Percentiles rank a stretch among this genome's conserved stretches.
Conservation (phyloP, 1,140 invertebrate species). For the Drosophila melanica region DNA sequence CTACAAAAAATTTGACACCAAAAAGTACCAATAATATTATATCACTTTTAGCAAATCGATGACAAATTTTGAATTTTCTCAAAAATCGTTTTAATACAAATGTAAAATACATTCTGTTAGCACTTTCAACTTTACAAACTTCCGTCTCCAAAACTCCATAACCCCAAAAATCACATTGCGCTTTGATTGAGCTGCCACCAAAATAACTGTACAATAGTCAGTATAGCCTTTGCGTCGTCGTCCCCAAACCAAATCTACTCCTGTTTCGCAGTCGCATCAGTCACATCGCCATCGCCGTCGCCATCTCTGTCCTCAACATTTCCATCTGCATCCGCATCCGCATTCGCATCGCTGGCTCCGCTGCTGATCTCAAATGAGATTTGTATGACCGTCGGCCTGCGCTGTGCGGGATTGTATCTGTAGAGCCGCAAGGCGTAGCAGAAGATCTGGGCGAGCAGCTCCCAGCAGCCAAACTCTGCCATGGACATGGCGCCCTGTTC, state of each 20-base stretch:
- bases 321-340: neutral
- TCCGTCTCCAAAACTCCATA: neutral
- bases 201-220: slow-evolving; percentile 46
- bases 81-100: slow-evolving; percentile 68
- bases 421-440: slow-evolving; percentile 75
- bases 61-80: slow-evolving; percentile 75
- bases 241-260: slow-evolving; percentile 45
- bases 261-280: slow-evolving; percentile 52
- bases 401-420: slow-evolving; percentile 67
- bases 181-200: slow-evolving; percentile 81
- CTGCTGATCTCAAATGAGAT: slow-evolving; percentile 77
- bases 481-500: slow-evolving; percentile 68
- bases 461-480: slow-evolving; percentile 75
- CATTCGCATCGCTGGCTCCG: slow-evolving; percentile 15
- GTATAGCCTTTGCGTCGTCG: slow-evolving; percentile 20
- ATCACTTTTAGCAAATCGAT: slow-evolving; percentile 78
- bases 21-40: slow-evolving; percentile 74
- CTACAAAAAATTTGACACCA: slow-evolving; percentile 62
- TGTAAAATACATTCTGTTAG: slow-evolving; percentile 46
- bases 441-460: slow-evolving; percentile 76
- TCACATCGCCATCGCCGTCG: slow-evolving; percentile 36
- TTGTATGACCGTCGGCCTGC: slow-evolving; percentile 72
- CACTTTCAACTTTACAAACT: slow-evolving; percentile 44
- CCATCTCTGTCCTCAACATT: neutral
- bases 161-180: slow-evolving; percentile 80